Evolutionary conservation across 1,140 invertebrate species (phyloP), one percentile per base, ranked within the genome.

Genomic region (Lethrus apterus): DNA sequence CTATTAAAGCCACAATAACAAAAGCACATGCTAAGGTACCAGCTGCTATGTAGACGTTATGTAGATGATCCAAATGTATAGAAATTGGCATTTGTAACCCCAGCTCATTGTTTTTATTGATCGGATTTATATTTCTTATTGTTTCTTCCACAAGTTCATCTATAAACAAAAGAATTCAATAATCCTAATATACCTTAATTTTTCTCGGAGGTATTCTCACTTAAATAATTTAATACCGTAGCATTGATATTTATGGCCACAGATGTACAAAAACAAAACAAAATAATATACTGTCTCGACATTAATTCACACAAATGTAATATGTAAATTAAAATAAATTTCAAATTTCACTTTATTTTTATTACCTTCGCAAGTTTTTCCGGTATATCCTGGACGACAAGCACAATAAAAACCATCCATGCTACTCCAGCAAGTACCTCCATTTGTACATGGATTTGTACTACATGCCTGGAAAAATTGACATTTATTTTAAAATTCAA

Each of bases 401-500:
- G 80, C 80, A 59, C 83, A 86, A 64, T 81, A 84, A 65, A 80
- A 85, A 5, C 79, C 80, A 54, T 83, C 77, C n/a, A 81, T 72
- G 47, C 77, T 80, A 56, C 77, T 82, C 79, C 81, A 84, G 60
- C 83, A 86, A 15, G 80, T 83, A 21, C 83, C 83, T 18, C 82
- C 83, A 56, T 86, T 80, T 42, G 77, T 75, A 57, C 84, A 89
- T 0, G 84, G 85, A 60, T 80, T 80, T 35, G 76, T 81, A 60
- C 78, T 83, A 66, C 86, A 89, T 29, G 78, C 76, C 78, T 83
- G 66, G 24, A 59, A 65, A 51, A 13, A 29, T 31, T n/a, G n/a
- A n/a, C n/a, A n/a, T n/a, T n/a, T n/a, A n/a, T n/a, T n/a, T n/a
- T n/a, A n/a, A n/a, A n/a, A n/a, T n/a, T n/a, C n/a, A n/a, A n/a